Percentiles rank a stretch among this genome's conserved stretches.
Evolutionary conservation across 2,888 invertebrate species (phyloP).

Genomic region (Tupiocoris notatus): DNA sequence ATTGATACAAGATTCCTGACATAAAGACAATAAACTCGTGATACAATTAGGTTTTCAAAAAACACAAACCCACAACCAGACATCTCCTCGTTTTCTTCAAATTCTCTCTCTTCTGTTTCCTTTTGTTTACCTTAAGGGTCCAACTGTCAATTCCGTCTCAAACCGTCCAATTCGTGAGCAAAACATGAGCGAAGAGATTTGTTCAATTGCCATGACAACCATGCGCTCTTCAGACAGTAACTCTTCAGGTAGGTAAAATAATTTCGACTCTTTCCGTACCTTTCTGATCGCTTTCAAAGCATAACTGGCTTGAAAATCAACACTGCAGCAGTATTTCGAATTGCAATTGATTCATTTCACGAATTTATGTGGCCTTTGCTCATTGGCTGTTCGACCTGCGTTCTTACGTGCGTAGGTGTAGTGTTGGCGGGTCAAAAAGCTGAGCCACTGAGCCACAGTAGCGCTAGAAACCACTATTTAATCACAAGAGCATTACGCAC

Average conservation of each 20-base stretch:
- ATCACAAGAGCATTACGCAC: too few relatives aligned
- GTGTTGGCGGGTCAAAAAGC: not conserved
- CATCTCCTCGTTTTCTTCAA: not conserved
- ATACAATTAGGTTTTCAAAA: conserved; percentile 13
- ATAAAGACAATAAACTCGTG: conserved; percentile 45
- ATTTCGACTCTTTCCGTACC: conserved; percentile 34
- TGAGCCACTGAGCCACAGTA: not conserved
- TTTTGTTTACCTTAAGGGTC: conserved; percentile 40
- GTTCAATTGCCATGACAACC: conserved; percentile 77
- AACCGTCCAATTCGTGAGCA: conserved; percentile 43
- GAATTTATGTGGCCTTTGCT: not conserved
- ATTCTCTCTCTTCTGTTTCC: not conserved
- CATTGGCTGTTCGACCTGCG: not conserved
- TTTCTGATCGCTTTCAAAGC: not conserved
- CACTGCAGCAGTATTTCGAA: not conserved
- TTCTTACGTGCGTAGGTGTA: not conserved
- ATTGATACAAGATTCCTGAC: not conserved
- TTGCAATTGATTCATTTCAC: not conserved
- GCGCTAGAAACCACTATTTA: not conserved
- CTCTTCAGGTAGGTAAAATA: conserved; percentile 49
- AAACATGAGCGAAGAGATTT: conserved; percentile 57
- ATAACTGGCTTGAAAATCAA: not conserved
- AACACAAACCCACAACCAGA: not conserved
- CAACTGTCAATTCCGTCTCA: conserved; percentile 46
- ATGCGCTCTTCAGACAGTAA: conserved; percentile 69